phyloP scores from a whole-genome alignment of 2,113 vertebrate species.

The Nesoenas mayeri region DNA sequence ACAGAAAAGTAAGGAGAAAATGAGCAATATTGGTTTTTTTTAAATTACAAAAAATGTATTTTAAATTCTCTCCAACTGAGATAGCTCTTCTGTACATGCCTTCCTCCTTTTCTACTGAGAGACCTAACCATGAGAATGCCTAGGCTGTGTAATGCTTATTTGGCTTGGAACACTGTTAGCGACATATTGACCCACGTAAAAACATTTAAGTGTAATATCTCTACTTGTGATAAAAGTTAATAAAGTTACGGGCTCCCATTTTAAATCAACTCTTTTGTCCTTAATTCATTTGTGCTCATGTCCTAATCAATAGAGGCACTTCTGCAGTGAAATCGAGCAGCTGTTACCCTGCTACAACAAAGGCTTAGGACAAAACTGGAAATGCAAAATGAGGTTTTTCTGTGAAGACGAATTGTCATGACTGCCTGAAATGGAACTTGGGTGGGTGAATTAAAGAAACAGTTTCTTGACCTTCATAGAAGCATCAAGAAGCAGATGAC shows the following conservation, averaged over 20 bases:
- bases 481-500: not conserved
- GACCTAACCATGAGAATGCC: not conserved
- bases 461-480: not conserved
- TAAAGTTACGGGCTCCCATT: not conserved
- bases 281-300: not conserved
- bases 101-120: not conserved
- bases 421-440: not conserved
- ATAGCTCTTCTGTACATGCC: not conserved
- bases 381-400: not conserved
- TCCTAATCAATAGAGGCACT: constrained; percentile 6
- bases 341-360: not conserved
- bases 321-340: not conserved
- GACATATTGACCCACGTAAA: not conserved
- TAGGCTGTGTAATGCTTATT: not conserved
- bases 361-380: not conserved
- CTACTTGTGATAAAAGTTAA: not conserved
- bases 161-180: not conserved
- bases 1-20: not conserved
- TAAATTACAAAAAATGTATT: not conserved
- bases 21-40: not conserved
- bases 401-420: not conserved
- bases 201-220: not conserved
- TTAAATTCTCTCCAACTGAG: not conserved
- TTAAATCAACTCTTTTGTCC: not conserved
- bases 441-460: not conserved